Base-by-base conservation (phyloP, 2,113 vertebrate genomes). In the Rhea pennata region DNA sequence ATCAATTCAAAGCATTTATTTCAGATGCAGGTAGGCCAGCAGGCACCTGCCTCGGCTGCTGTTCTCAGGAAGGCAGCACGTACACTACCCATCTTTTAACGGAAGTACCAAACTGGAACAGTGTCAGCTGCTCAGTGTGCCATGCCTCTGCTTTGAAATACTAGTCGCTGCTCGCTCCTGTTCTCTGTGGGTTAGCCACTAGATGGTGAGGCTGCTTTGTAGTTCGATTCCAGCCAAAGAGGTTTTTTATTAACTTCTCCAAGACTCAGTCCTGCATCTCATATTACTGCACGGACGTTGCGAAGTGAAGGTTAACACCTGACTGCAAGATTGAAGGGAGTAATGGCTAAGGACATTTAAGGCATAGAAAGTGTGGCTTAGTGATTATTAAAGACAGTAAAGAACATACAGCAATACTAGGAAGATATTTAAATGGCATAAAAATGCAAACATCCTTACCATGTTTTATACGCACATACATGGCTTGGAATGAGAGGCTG, bases 391-490 rank as follows among this genome's bases (percentile, higher is more conserved):
- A 31, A 39, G 69, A 42, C 21, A 76, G 42, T 10, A 58, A 44
- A 16, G 10, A 58, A n/a, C 39, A 23, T 4, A 5, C 22, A n/a
- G 67, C 6, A 51, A 29, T 15, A 50, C 14, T 0, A 2, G 0
- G 3, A 33, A 31, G 80, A 15, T 42, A 85, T 83, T 71, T 70
- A 50, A 66, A 56, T 13, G n/a, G 36, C 58, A 16, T 83, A 62
- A 79, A 85, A 64, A 61, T 10, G 19, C 74, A 88, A 69, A 17
- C 6, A 16, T 23, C 67, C 64, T 83, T 76, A 2, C 13, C 29
- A 4, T 29, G 23, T 26, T n/a, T 72, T 31, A 24, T 15, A 80
- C 44, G 5, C 1, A 22, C 12, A 4, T 22, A 20, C 5, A 10
- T 26, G 80, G 19, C 17, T 36, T 70, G 46, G 64, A 31, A 51